Evolutionary conservation across 92 coral and sea anemone species (phyloP).

Genomic region (Palythoa caribaeorum): DNA sequence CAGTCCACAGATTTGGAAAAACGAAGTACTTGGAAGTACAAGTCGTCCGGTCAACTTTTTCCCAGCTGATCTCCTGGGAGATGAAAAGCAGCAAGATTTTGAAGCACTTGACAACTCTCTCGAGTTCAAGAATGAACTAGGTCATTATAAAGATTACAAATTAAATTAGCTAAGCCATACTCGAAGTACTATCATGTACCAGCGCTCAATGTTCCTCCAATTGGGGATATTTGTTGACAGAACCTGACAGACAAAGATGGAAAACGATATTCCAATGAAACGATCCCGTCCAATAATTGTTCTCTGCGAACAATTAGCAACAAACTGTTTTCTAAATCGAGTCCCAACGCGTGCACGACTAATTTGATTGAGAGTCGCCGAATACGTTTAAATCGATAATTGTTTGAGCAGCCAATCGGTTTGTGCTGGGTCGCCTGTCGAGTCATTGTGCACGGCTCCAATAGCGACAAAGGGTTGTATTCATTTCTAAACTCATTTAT

Average conservation of each 20-base stretch:
- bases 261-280: conserved; percentile 34
- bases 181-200: neutral
- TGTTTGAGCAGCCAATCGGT: conserved; percentile 28
- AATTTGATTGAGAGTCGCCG: conserved; percentile 33
- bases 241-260: conserved; percentile 28
- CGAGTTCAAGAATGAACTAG: conserved; percentile 38
- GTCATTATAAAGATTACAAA: conserved; percentile 31
- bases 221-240: conserved; percentile 47
- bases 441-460: conserved; percentile 3
- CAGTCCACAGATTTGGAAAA: neutral
- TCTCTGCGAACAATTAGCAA: conserved; percentile 13
- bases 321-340: conserved; percentile 30
- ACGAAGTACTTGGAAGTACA: neutral
- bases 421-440: conserved; percentile 18
- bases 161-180: conserved; percentile 27
- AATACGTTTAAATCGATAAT: neutral
- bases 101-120: conserved; percentile 55
- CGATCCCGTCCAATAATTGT: conserved; percentile 39
- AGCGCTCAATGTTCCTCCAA: neutral
- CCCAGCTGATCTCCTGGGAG: conserved; percentile 22
- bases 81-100: conserved; percentile 30
- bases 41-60: neutral
- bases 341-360: neutral
- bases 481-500: conserved; percentile 7
- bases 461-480: conserved; percentile 9